A percentile compares a stretch with the other conserved stretches of the same genome.
These are phyloP conservation scores for Acropora yongei DNA, from an alignment of 64 coral and sea anemone species.

Conservation along the genomic window DNA sequence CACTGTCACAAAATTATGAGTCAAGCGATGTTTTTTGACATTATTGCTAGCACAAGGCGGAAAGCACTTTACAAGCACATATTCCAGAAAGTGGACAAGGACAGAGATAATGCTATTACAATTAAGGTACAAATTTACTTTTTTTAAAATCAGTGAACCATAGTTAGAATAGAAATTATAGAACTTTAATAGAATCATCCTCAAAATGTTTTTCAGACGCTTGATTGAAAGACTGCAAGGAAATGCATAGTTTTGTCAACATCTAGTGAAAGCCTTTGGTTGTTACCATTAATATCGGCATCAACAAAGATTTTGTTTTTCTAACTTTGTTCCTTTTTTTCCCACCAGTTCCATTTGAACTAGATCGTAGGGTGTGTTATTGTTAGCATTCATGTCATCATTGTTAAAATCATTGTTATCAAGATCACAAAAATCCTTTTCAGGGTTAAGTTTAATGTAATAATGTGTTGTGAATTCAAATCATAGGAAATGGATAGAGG, in stretches of 20 bases:
- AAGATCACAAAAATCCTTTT: not conserved
- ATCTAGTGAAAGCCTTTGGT: too few species aligned
- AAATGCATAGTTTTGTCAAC: too few species aligned
- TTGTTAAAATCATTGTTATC: too few species aligned
- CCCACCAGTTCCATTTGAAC: too few species aligned
- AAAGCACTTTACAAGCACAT: slow-evolving; percentile 91
- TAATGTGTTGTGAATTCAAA: not conserved
- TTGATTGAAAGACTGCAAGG: too few species aligned
- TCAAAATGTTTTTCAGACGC: too few species aligned
- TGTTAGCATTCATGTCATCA: too few species aligned
- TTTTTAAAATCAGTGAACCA: not conserved
- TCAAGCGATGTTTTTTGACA: not conserved
- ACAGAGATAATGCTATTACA: slow-evolving; percentile 88
- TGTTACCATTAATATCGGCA: too few species aligned
- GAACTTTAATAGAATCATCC: not conserved
- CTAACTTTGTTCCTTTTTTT: too few species aligned
- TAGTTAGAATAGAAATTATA: too few species aligned
- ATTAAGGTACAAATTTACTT: slow-evolving; percentile 58
- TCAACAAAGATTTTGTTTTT: too few species aligned
- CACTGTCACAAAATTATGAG: not conserved
- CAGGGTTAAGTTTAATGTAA: not conserved
- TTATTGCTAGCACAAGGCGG: slow-evolving; percentile 73
- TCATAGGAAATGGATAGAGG: slow-evolving; percentile 85
- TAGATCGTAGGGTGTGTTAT: too few species aligned
- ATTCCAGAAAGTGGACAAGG: slow-evolving; percentile 93